phyloP scores from a whole-genome alignment of 2,888 invertebrate species.

The Agrilus biguttatus region DNA sequence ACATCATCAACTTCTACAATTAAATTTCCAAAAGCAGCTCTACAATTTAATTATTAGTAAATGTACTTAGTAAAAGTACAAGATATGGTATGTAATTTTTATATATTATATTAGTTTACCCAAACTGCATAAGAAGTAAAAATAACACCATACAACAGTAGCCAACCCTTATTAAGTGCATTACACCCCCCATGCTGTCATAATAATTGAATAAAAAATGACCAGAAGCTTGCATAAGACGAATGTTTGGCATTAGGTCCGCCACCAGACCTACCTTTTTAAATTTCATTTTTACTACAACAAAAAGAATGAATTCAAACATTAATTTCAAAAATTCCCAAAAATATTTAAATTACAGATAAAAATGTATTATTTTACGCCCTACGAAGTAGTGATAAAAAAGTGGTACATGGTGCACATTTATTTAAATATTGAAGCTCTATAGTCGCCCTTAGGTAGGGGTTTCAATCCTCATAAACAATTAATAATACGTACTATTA shows the following conservation, averaged over 20 bases:
- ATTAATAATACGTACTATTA: no score
- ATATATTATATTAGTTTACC: conserved; percentile 15
- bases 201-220: conserved; percentile 71
- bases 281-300: conserved; percentile 36
- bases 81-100: neutral
- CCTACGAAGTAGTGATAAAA: no score
- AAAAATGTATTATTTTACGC: no score
- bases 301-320: no score
- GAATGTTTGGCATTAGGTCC: conserved; percentile 72
- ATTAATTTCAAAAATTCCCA: no score
- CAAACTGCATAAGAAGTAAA: conserved; percentile 47
- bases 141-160: conserved; percentile 47
- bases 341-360: no score
- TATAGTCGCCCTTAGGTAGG: no score
- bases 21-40: conserved; percentile 47
- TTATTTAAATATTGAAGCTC: no score
- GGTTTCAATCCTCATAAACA: no score
- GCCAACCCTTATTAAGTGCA: conserved; percentile 40
- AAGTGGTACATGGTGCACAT: no score
- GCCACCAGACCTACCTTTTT: conserved; percentile 59
- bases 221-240: conserved; percentile 60
- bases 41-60: neutral
- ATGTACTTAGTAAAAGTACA: no score
- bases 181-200: conserved; percentile 39
- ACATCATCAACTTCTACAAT: conserved; percentile 59